These are phyloP conservation scores for Asteroscopus sphinx DNA, from an alignment of 2,888 invertebrate genomes.

Conservation along the genomic window DNA sequence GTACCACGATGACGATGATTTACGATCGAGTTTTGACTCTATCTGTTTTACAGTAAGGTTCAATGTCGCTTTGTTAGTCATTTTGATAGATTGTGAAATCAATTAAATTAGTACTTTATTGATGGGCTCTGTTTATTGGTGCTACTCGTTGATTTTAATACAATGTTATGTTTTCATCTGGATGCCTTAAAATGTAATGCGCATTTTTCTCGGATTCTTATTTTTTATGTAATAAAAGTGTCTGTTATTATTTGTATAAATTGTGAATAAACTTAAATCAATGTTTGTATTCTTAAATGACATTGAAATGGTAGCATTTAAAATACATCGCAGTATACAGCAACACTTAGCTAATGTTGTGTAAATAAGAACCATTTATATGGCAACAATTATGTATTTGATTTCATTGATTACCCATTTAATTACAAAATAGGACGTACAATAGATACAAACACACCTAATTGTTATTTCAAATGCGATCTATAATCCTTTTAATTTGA, in stretches of 20 bases:
- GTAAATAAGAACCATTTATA: conserved; percentile 47
- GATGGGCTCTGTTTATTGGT: conserved; percentile 68
- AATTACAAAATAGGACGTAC: conserved; percentile 58
- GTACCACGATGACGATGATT: conserved; percentile 58
- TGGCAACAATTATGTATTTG: conserved; percentile 52
- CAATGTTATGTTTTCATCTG: conserved; percentile 54
- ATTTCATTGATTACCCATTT: conserved; percentile 58
- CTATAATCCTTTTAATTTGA: conserved; percentile 59
- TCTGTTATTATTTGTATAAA: background rate
- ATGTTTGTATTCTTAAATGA: background rate
- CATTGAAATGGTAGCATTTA: conserved; percentile 34
- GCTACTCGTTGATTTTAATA: conserved; percentile 55
- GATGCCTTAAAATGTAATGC: background rate
- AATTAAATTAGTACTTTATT: conserved; percentile 77
- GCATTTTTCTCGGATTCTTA: too few relatives aligned
- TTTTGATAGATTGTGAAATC: conserved; percentile 75
- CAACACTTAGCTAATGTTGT: conserved; percentile 32
- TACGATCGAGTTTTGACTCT: conserved; percentile 52
- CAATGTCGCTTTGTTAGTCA: conserved; percentile 32
- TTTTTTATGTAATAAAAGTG: too few relatives aligned
- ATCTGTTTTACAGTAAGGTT: conserved; percentile 2
- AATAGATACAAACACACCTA: conserved; percentile 45
- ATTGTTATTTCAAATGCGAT: conserved; percentile 58
- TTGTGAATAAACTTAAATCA: conserved; percentile 16
- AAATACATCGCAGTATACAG: conserved; percentile 30